Conservation (phyloP, 2,797 vertebrate species). For the Carcharodon carcharias region DNA sequence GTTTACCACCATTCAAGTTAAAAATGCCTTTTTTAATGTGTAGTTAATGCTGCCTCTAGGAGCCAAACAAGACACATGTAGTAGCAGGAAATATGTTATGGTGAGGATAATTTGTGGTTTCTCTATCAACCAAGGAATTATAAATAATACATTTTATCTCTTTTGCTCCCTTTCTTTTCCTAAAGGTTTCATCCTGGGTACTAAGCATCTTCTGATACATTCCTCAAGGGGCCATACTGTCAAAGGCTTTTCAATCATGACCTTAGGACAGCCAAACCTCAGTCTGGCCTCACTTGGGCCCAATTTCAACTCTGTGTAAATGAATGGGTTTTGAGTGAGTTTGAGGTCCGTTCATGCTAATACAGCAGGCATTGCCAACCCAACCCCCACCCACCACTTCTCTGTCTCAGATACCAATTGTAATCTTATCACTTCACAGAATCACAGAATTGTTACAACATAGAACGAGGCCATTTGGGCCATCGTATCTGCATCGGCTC, state of each 20-base stretch:
- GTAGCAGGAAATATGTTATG: background rate
- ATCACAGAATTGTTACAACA: no score
- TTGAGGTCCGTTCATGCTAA: background rate
- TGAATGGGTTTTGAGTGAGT: background rate
- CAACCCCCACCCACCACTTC: no score
- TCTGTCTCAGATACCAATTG: background rate
- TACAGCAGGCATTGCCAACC: background rate
- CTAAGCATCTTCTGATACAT: background rate
- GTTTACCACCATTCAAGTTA: background rate
- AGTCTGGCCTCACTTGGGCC: background rate
- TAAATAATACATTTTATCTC: background rate
- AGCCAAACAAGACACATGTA: background rate
- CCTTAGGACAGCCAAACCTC: background rate
- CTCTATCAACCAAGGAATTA: background rate
- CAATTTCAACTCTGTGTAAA: background rate
- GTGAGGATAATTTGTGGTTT: slow-evolving; percentile 11
- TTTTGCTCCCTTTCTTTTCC: background rate
- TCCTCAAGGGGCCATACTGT: background rate
- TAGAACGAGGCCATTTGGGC: no score
- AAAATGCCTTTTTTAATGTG: background rate
- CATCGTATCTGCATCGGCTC: no score
- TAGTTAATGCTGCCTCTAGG: background rate
- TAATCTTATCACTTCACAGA: background rate
- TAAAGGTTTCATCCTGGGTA: background rate
- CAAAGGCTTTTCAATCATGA: background rate